Conservation (phyloP, 2,113 vertebrate genomes). For the Syrmaticus mikado region DNA sequence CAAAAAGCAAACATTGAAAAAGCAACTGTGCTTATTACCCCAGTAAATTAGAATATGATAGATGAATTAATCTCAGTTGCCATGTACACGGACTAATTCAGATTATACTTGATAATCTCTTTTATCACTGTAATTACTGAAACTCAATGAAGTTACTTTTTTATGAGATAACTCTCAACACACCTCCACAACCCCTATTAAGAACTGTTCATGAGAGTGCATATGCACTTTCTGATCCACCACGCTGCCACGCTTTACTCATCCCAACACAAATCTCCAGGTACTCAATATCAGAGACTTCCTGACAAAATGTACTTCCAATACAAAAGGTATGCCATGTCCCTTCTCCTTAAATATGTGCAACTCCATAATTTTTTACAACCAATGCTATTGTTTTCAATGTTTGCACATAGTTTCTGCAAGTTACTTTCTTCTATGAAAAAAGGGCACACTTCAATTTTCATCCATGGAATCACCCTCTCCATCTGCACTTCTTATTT, state of each 20-base stretch:
- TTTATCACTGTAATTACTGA: background rate
- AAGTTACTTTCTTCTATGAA: background rate
- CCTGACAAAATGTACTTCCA: background rate
- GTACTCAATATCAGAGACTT: fast-evolving
- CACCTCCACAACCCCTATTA: background rate
- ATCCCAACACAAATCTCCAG: background rate
- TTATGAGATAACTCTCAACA: background rate
- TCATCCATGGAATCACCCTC: background rate
- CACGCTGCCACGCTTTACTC: background rate
- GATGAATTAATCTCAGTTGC: background rate
- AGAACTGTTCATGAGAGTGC: background rate
- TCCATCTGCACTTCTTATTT: background rate
- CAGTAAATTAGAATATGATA: background rate
- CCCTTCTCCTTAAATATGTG: background rate
- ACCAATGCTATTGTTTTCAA: background rate
- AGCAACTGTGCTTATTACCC: background rate
- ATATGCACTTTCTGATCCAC: background rate
- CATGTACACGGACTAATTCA: background rate
- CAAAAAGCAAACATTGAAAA: background rate
- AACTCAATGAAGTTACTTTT: background rate
- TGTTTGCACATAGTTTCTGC: background rate
- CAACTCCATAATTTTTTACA: background rate
- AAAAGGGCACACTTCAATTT: background rate
- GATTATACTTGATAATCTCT: background rate
- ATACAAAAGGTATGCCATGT: background rate